Evolutionary conservation across 2,797 vertebrate genomes (phyloP), one percentile per base, ranked within the genome.

Genomic region (Nannoperca obscura): DNA sequence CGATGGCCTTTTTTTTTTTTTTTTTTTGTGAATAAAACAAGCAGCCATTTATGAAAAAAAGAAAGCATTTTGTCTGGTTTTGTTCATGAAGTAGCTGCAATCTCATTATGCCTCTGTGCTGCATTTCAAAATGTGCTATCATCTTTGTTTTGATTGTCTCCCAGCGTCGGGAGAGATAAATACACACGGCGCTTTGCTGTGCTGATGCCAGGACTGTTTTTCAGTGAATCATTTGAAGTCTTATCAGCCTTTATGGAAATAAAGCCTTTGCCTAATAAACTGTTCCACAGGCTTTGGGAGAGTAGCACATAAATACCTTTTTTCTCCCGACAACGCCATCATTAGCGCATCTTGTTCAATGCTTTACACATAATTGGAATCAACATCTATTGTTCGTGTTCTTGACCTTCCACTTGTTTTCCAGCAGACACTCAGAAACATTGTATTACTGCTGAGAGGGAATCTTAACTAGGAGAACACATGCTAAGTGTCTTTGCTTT

Each of bases 301-400:
- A 91, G 83, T 67, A 85, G 89, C 92, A 78, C 88, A 86, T 88
- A 94, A 93, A 92, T 93, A 93, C 84, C 89, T 92, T 91, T 89
- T 90, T 89, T 91, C 88, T 92, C 49, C 80, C 82, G 82, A 90
- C 88, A 75, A 90, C 86, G 88, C 87, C 91, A 92, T 95, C 93
- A 95, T 95, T 95, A 95, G 91, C 78, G 84, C 90, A 81, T 93
- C 93, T 93, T 93, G 92, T 94, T 94, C 91, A 93, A 91, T 91
- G 91, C 92, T 91, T 93, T 92, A 90, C 86, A 89, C 90, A 88
- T 94, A 94, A 94, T 94, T 95, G 92, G 93, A 94, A 95, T 95
- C 93, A 95, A 94, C 94, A 91, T 90, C 90, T 92, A 94, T 94
- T 94, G 91, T 92, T 93, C 82, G 84, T 77, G 93, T 91, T 92